Base-by-base conservation (phyloP, 2,888 invertebrate genomes). In the Sesia bembeciformis region DNA sequence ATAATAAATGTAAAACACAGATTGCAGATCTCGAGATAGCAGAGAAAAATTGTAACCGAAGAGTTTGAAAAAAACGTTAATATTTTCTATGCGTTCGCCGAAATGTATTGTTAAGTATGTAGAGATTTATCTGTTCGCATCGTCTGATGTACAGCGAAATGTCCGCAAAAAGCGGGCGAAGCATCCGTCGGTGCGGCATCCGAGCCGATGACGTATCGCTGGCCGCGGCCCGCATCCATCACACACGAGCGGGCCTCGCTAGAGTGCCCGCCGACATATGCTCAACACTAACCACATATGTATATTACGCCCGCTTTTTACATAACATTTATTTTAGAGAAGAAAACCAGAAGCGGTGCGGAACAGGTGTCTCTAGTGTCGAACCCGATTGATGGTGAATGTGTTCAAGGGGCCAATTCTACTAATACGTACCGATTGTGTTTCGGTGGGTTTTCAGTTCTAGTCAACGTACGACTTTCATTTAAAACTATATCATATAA, bases 141-240 rank as follows among this genome's bases (percentile, higher is more conserved):
- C 59, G 61, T 43, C 57, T 61, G 59, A 58, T 57, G 58, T 62
- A 58, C 57, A 55, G 52, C 54, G 58, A 59, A 60, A 60, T 56
- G 60, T 49, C 53, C 46, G 62, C 60, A 64, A 64, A 62, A 65
- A 64, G 57, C 59, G 56, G 57, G 50, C 54, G 51, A 52, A 56
- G 57, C 57, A 58, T 58, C 57, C 59, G 51, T 53, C 57, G 55
- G 40, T 53, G 54, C 49, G 60, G 60, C 57, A 73, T 75, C 64
- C 69, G 59, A 58, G 55, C 60, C 59, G 62, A 61, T 68, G 67
- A 70, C 68, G 63, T 67, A 68, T 65, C 52, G 63, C 57, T 58
- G 59, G 57, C 58, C 62, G 66, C 56, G 57, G 59, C 51, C 58
- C 57, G 60, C 67, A 76, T 77, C 77, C 67, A 77, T 77, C 77